These are phyloP conservation scores for Platyrinchus mystaceus DNA, from an alignment of 2,797 vertebrate genomes.

Conservation along the genomic window DNA sequence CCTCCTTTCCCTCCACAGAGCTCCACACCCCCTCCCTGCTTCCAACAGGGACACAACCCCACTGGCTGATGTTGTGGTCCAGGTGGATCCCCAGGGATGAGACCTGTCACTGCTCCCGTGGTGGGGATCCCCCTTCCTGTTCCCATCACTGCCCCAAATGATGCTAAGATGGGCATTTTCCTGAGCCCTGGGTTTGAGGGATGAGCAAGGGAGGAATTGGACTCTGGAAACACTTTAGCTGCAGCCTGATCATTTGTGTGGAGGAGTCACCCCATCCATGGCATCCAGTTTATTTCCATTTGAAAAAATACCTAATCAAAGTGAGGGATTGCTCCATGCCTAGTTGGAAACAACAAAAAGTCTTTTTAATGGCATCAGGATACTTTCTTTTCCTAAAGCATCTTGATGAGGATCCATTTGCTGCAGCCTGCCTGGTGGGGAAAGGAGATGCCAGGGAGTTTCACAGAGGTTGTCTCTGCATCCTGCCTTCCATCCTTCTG, in stretches of 20 bases:
- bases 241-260: neutral
- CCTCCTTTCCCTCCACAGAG: neutral
- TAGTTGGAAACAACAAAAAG: neutral
- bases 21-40: neutral
- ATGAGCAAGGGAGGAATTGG: neutral
- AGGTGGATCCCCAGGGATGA: neutral
- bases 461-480: fast-evolving
- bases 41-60: neutral
- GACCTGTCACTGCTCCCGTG: fast-evolving
- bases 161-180: neutral
- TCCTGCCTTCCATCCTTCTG: neutral
- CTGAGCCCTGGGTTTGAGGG: neutral
- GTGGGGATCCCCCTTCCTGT: neutral
- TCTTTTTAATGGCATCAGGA: neutral
- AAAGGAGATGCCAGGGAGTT: neutral
- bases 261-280: neutral
- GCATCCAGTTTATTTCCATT: neutral
- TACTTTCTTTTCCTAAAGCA: neutral
- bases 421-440: neutral
- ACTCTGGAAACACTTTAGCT: neutral
- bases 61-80: neutral
- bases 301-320: neutral
- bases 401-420: neutral
- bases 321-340: neutral
- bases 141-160: neutral